phyloP scores from a whole-genome alignment of 1,140 invertebrate genomes.

The Anastrepha obliqua region DNA sequence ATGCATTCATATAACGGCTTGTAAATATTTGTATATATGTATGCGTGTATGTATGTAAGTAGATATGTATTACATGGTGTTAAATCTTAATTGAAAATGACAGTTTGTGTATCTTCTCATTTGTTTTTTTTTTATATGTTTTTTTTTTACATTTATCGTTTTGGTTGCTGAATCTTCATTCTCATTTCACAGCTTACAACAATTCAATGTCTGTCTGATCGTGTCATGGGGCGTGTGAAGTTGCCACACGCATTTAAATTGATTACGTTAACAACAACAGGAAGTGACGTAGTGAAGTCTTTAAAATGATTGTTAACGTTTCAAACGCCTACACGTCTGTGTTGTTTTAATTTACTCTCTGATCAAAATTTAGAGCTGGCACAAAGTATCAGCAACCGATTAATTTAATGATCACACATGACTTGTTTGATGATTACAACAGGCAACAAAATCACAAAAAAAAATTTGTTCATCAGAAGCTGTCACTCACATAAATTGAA shows the following conservation, averaged over 20 bases:
- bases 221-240: conserved; percentile 35
- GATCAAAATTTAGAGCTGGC: too few species aligned
- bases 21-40: too few species aligned
- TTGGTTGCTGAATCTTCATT: background rate
- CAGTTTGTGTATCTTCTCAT: background rate
- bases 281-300: background rate
- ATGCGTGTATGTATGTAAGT: too few species aligned
- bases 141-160: background rate
- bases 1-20: background rate
- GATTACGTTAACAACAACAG: conserved; percentile 18
- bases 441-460: too few species aligned
- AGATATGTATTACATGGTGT: background rate
- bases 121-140: too few species aligned
- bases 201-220: background rate
- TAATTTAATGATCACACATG: too few species aligned
- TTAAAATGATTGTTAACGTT: background rate
- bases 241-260: conserved; percentile 29
- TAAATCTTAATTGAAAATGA: conserved; percentile 49
- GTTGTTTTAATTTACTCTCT: background rate
- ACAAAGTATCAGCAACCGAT: too few species aligned
- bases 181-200: background rate
- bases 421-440: too few species aligned
- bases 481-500: too few species aligned
- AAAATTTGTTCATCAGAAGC: too few species aligned
- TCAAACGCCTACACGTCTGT: background rate